Evolutionary conservation across 2,113 vertebrate genomes (phyloP).

Genomic region (Spea bombifrons): DNA sequence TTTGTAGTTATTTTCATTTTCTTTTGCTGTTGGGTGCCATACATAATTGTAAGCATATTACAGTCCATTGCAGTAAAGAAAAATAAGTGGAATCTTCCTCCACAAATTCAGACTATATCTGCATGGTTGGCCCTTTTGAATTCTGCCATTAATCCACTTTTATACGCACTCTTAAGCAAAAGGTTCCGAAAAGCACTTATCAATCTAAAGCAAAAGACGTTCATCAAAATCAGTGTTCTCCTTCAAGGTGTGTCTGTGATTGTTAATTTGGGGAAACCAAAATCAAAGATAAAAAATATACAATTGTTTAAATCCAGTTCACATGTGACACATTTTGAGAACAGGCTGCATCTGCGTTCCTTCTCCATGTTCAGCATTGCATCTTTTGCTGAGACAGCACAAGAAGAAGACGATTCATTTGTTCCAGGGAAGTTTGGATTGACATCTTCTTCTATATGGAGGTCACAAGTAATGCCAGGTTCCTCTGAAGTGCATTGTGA

Average conservation of each 20-base stretch:
- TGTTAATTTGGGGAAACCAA: conserved; percentile 42
- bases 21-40: conserved; percentile 52
- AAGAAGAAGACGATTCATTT: background rate
- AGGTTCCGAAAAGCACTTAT: conserved; percentile 48
- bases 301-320: conserved; percentile 4
- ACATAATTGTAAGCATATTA: conserved; percentile 31
- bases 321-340: conserved; percentile 1
- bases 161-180: conserved; percentile 48
- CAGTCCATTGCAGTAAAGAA: conserved; percentile 47
- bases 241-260: conserved; percentile 30
- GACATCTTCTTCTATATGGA: background rate
- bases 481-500: background rate
- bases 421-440: background rate
- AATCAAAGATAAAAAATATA: conserved; percentile 38
- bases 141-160: conserved; percentile 51
- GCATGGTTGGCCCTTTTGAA: conserved; percentile 43
- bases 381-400: conserved; percentile 13
- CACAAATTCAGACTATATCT: conserved; percentile 26
- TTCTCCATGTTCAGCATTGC: conserved; percentile 6
- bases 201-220: conserved; percentile 51
- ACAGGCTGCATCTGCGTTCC: background rate
- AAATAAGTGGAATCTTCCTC: conserved; percentile 40
- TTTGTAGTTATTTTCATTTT: conserved; percentile 54
- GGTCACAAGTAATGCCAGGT: conserved; percentile 30
- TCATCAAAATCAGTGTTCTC: conserved; percentile 52